Evolutionary conservation across 2,113 vertebrate genomes (phyloP).

Genomic region (Platichthys flesus): DNA sequence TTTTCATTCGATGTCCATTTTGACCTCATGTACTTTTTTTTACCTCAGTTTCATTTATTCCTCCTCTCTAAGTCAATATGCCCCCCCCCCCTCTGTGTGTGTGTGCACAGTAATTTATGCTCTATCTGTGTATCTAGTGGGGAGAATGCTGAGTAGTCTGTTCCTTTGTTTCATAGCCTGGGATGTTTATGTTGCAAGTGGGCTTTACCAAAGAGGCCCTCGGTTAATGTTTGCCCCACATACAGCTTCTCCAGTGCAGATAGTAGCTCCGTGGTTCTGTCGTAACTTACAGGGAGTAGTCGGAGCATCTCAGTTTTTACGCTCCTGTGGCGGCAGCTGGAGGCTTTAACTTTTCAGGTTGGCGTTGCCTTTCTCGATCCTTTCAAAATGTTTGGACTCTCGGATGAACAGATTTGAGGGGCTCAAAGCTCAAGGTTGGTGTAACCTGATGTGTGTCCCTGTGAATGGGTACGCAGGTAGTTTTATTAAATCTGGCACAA

Average conservation of each 20-base stretch:
- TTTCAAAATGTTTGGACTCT: not conserved
- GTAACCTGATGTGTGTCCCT: too few species aligned
- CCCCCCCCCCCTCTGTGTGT: not conserved
- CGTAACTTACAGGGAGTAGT: slow-evolving; percentile 39
- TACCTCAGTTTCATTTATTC: slow-evolving; percentile 17
- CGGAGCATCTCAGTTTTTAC: slow-evolving; percentile 24
- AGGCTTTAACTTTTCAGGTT: not conserved
- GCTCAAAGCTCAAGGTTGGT: not conserved
- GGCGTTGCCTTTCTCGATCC: not conserved
- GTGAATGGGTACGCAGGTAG: too few species aligned
- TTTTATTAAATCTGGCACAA: too few species aligned
- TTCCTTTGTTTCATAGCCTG: slow-evolving; percentile 52
- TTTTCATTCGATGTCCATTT: not conserved
- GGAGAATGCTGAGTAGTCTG: slow-evolving; percentile 51
- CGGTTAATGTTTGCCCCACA: slow-evolving; percentile 62
- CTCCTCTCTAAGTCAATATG: slow-evolving; percentile 23
- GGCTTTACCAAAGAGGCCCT: slow-evolving; percentile 46
- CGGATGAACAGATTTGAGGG: not conserved
- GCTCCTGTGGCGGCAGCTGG: not conserved
- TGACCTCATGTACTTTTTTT: not conserved
- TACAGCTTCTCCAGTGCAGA: slow-evolving; percentile 31
- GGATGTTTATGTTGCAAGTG: slow-evolving; percentile 61
- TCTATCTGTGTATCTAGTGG: slow-evolving; percentile 31
- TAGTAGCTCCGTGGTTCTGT: slow-evolving; percentile 36
- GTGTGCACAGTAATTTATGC: slow-evolving; percentile 36